A percentile compares a stretch with the other conserved stretches of the same genome.
These are phyloP conservation scores for Drosophila tripunctata DNA, from an alignment of 2,888 invertebrate species.

Conservation along the genomic window DNA sequence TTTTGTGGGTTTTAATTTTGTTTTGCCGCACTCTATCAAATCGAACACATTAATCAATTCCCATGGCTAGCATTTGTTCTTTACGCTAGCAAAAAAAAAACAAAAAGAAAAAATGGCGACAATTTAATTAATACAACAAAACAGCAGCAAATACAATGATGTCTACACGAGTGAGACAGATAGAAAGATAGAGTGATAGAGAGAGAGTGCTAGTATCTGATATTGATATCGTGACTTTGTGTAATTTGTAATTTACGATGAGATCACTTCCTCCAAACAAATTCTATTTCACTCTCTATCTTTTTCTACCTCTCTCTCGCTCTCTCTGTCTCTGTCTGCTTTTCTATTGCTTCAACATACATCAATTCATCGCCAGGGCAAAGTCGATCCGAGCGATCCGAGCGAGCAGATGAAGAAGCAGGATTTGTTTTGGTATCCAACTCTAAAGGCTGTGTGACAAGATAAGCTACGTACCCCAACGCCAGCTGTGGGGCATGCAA, in stretches of 20 bases:
- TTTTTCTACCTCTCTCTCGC: not conserved
- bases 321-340: not conserved
- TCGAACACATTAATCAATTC: conserved; percentile 75
- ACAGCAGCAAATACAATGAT: conserved; percentile 54
- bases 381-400: conserved; percentile 16
- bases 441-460: conserved; percentile 59
- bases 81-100: conserved; percentile 21
- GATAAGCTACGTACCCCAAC: conserved; percentile 55
- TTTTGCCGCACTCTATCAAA: conserved; percentile 53
- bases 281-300: conserved; percentile 36
- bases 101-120: conserved; percentile 51
- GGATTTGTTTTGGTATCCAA: conserved; percentile 20
- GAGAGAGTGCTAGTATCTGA: conserved; percentile 57
- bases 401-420: conserved; percentile 7
- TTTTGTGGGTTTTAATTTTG: not conserved
- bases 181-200: conserved; percentile 10
- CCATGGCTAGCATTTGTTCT: conserved; percentile 50
- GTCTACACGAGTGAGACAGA: conserved; percentile 37
- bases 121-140: conserved; percentile 80
- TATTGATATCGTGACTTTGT: conserved; percentile 81
- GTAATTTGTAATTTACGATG: conserved; percentile 82
- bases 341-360: conserved; percentile 58
- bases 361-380: conserved; percentile 64
- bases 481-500: conserved; percentile 14
- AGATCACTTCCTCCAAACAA: conserved; percentile 79